Evolutionary conservation across 1,140 invertebrate species (phyloP), one percentile per base, ranked within the genome.

Genomic region (Stenopsyche tienmushanensis): DNA sequence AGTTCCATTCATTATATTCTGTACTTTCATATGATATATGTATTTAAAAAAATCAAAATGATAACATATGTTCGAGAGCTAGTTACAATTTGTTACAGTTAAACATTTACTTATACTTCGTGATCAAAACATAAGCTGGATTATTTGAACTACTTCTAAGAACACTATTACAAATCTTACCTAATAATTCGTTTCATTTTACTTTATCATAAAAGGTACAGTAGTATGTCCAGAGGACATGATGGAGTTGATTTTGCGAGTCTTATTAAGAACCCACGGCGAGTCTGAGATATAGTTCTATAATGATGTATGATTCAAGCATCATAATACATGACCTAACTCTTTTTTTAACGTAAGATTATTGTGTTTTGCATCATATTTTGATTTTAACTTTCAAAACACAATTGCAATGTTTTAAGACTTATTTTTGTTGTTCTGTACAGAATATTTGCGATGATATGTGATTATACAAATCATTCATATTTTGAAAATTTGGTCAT

Each of bases 111-210:
- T 34, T 13, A 34, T 34, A 34, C 5, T 7, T 34, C 5, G 13
- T 34, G 13, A 7, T 34, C 13, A 34, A 34, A n/a, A n/a, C n/a
- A 5, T 34, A 34, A 34, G 13, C 13, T 7, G 5, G 29, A 7
- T 5, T 34, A 34, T 5, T 34, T 34, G 13, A 34, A 5, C 29
- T 34, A 34, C 5, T 54, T 54, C 10, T 54, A 54, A 54, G 26
- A 54, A n/a, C 20, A 15, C 42, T 42, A 58, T 20, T 60, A 52
- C 42, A 21, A 62, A 25, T 39, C 49, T 67, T 59, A 67, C 59
- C 66, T 67, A 67, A 34, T 67, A 67, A 67, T 67, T 67, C 66
- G 66, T 67, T 59, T 67, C 66, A 49, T 13, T 67, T 65, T 54
- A 50, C 63, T 58, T 34, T 58, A 47, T 50, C 18, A 65, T 50